Percentiles rank a stretch among this genome's conserved stretches.
Evolutionary conservation across 2,888 invertebrate species (phyloP).

Genomic region (Neoitamus cyanurus): DNA sequence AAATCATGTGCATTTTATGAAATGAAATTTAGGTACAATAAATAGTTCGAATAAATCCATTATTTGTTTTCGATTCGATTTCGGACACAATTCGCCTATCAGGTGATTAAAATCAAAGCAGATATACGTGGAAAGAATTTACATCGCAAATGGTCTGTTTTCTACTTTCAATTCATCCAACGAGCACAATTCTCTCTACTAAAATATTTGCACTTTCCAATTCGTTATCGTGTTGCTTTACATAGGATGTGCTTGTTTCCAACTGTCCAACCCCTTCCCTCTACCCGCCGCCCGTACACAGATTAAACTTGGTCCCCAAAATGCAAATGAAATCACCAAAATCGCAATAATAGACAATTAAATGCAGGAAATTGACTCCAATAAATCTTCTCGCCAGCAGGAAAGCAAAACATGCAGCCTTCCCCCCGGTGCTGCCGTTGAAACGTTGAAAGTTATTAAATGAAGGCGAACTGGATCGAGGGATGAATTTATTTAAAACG

Average conservation of each 20-base stretch:
- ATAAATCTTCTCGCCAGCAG: slow-evolving; percentile 23
- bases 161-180: not conserved
- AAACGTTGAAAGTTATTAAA: slow-evolving; percentile 16
- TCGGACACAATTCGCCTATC: too few species aligned
- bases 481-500: slow-evolving; percentile 31
- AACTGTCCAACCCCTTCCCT: not conserved
- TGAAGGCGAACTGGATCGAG: not conserved
- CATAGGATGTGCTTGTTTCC: not conserved
- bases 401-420: not conserved
- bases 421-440: not conserved
- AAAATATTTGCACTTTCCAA: not conserved
- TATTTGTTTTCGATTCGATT: too few species aligned
- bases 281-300: not conserved
- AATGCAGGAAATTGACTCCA: slow-evolving; percentile 41
- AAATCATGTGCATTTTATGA: too few species aligned
- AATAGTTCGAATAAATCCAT: too few species aligned
- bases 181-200: too few species aligned
- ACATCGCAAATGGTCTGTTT: too few species aligned
- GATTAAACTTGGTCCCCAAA: slow-evolving; percentile 27
- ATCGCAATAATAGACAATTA: slow-evolving; percentile 40
- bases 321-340: slow-evolving; percentile 36
- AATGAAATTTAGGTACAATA: too few species aligned
- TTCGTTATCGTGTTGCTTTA: not conserved
- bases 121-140: too few species aligned
- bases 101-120: too few species aligned